Conservation (phyloP, 53 echinoderm and acorn worm species). For the Paelopatides confundens region DNA sequence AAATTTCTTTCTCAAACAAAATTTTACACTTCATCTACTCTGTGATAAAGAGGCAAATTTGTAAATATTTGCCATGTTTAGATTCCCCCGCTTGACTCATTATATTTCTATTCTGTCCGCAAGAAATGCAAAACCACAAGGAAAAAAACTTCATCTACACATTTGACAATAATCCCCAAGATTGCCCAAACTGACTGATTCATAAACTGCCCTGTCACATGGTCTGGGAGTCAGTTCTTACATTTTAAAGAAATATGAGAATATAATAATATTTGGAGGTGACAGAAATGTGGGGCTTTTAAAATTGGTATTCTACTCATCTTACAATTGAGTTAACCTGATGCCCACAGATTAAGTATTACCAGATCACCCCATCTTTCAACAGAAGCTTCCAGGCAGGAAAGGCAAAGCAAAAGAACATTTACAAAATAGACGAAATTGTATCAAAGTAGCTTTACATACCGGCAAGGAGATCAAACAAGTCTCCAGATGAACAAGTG, state of each 20-base stretch:
- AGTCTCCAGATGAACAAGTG: constrained; percentile 11
- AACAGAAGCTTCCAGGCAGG: background rate
- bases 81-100: background rate
- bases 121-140: background rate
- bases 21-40: background rate
- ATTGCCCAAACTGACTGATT: constrained; percentile 27
- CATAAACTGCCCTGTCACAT: constrained; percentile 20
- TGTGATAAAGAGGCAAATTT: background rate
- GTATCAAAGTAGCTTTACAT: background rate
- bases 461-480: background rate
- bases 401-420: background rate
- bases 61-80: background rate
- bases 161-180: background rate
- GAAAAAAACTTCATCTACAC: background rate
- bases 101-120: background rate
- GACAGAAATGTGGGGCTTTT: background rate
- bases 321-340: constrained; percentile 1
- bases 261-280: background rate
- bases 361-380: background rate
- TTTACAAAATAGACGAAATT: background rate
- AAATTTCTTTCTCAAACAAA: background rate
- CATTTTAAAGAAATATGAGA: background rate
- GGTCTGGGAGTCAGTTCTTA: background rate
- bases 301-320: background rate
- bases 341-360: background rate